phyloP scores from a whole-genome alignment of 2,797 vertebrate species.

The Sebastes dallii region DNA sequence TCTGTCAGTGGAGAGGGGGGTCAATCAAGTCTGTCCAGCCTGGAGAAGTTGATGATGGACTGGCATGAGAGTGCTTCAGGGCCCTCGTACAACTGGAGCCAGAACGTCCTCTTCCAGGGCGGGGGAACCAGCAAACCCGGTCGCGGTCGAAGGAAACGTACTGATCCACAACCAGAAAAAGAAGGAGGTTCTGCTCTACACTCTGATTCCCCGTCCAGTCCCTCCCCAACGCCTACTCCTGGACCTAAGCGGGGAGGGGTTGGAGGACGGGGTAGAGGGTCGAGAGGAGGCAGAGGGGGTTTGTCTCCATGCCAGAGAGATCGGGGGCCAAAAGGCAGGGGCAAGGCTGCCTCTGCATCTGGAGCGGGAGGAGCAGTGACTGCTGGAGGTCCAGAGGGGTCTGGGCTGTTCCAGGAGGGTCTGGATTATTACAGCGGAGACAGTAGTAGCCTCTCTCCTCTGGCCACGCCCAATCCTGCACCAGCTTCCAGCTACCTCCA shows the following conservation, averaged over 20 bases:
- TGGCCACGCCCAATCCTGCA: slow-evolving; percentile 87
- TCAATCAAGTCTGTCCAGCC: slow-evolving; percentile 95
- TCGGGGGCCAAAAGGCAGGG: slow-evolving; percentile 85
- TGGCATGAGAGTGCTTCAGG: slow-evolving; percentile 97
- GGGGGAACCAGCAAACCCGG: slow-evolving; percentile 91
- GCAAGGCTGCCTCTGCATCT: slow-evolving; percentile 81
- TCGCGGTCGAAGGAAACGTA: slow-evolving; percentile 94
- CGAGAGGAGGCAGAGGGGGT: slow-evolving; percentile 87
- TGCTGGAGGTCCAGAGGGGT: slow-evolving; percentile 67
- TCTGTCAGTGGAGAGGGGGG: slow-evolving; percentile 72
- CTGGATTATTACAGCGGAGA: slow-evolving; percentile 98
- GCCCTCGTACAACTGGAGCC: slow-evolving; percentile 98
- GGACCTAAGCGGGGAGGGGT: slow-evolving; percentile 87
- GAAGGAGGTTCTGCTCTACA: slow-evolving; percentile 82
- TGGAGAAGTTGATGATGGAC: slow-evolving; percentile 99
- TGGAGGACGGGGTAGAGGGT: slow-evolving; percentile 88
- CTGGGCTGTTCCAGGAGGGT: slow-evolving; percentile 91
- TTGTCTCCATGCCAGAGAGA: slow-evolving; percentile 93
- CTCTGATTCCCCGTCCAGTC: slow-evolving; percentile 86
- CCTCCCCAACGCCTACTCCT: slow-evolving; percentile 82
- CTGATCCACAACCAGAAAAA: slow-evolving; percentile 82
- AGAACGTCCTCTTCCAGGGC: slow-evolving; percentile 96
- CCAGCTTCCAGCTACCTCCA: slow-evolving; percentile 86
- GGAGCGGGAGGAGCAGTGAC: slow-evolving; percentile 68
- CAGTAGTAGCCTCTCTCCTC: slow-evolving; percentile 96